Conservation (phyloP, 2,113 vertebrate genomes). For the Anarhynchus alexandrinus region DNA sequence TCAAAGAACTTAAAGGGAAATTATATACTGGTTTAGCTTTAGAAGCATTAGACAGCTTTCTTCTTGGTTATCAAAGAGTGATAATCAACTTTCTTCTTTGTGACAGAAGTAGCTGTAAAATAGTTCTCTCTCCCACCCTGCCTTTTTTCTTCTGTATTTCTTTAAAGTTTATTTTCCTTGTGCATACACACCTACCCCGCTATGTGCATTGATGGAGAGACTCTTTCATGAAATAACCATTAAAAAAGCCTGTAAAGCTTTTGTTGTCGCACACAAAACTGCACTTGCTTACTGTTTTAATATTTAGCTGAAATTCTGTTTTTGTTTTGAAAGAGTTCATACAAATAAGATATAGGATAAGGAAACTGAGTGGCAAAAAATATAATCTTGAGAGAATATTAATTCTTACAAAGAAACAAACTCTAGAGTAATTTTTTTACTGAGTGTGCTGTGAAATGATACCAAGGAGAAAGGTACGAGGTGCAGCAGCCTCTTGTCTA, state of each 20-base stretch:
- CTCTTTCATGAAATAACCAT: slow-evolving; percentile 31
- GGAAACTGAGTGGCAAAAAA: neutral
- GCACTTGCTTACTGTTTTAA: neutral
- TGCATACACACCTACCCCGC: neutral
- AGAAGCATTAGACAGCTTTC: slow-evolving; percentile 53
- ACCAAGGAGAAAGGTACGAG: neutral
- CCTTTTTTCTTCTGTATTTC: slow-evolving; percentile 32
- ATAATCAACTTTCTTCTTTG: slow-evolving; percentile 55
- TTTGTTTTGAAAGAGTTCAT: neutral
- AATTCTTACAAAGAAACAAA: neutral
- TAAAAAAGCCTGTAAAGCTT: neutral
- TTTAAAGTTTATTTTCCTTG: slow-evolving; percentile 43
- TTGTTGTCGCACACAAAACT: neutral
- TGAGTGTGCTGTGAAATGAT: neutral
- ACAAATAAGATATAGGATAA: neutral
- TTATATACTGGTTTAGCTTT: neutral
- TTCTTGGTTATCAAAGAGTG: slow-evolving; percentile 59
- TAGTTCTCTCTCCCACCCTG: neutral
- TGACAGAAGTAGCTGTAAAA: slow-evolving; percentile 55
- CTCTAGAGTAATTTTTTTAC: neutral
- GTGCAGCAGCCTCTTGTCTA: neutral
- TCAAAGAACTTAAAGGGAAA: slow-evolving; percentile 21
- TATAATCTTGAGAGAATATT: neutral
- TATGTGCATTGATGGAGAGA: neutral
- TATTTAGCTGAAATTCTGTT: neutral